Evolutionary conservation across 2,797 vertebrate genomes (phyloP), one percentile per base, ranked within the genome.

Genomic region (Centropyge bicolor): DNA sequence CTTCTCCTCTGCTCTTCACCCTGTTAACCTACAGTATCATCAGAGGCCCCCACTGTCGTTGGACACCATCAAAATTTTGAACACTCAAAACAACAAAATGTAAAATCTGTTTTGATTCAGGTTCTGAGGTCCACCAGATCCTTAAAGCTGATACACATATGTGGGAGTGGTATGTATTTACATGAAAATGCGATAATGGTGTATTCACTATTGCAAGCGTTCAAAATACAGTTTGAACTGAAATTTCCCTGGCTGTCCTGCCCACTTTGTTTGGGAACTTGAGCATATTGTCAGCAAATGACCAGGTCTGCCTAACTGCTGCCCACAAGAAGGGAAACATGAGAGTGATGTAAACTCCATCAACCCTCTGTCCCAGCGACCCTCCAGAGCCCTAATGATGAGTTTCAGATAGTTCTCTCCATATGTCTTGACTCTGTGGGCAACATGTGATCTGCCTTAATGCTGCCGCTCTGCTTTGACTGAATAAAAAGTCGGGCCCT

Each of bases 341-440:
- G 81, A 79, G 76, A 56, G 71, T 62, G 27, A 54, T 70, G 75
- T 64, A 45, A 70, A 78, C 65, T 52, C 78, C 52, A n/a, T 55
- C 67, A 51, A n/a, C 24, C 48, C 62, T 35, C 69, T 49, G 68
- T 72, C 73, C 64, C 78, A 56, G n/a, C 35, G 0, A 36, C 49
- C 52, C 12, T 60, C 38, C 51, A 65, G 27, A 59, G 69, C 48
- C 27, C 51, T 84, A 74, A 84, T 74, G 54, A 77, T 41, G 64
- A 69, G 69, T 84, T 84, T 84, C 74, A 74, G 16, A 70, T 35
- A 59, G 13, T 68, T 74, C 41, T 43, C 59, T 49, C 78, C 70
- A 81, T 77, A 84, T 81, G 78, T 70, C 24, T 64, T 2, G 0
- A 38, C n/a, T 73, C 63, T 64, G 51, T 31, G 41, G 45, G 80